phyloP scores from a whole-genome alignment of 1,140 invertebrate genomes.

The Monomorium pharaonis region DNA sequence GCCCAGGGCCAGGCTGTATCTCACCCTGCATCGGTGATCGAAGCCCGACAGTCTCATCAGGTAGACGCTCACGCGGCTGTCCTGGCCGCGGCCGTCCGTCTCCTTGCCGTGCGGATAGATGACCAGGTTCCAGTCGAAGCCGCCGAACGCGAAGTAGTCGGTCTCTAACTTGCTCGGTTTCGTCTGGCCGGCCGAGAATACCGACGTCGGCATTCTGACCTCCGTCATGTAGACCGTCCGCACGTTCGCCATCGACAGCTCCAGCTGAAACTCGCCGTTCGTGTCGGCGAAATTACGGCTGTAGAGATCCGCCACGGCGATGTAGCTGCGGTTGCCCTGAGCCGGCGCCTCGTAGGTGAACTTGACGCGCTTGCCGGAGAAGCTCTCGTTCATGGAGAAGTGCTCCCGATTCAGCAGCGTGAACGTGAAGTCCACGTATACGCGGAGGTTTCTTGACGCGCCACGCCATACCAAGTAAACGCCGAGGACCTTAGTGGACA shows the following conservation, averaged over 20 bases:
- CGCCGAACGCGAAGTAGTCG: constrained; percentile 90
- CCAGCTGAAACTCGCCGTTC: constrained; percentile 93
- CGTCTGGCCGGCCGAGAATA: constrained; percentile 80
- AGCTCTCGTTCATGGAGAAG: constrained; percentile 94
- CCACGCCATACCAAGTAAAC: constrained; percentile 93
- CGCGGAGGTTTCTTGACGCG: constrained; percentile 90
- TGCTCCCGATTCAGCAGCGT: constrained; percentile 94
- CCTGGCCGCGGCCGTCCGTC: constrained; percentile 78
- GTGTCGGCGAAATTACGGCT: constrained; percentile 92
- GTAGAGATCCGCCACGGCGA: constrained; percentile 91
- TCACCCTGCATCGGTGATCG: constrained; percentile 92
- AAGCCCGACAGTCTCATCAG: constrained; percentile 92
- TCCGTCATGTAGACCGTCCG: constrained; percentile 92
- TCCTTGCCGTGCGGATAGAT: constrained; percentile 89
- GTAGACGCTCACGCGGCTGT: constrained; percentile 87
- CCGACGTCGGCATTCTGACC: constrained; percentile 81
- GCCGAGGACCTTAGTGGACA: constrained; percentile 87
- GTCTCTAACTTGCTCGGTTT: constrained; percentile 88
- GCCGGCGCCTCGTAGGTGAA: constrained; percentile 92
- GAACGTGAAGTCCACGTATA: constrained; percentile 94
- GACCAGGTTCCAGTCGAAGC: constrained; percentile 94
- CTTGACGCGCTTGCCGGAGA: constrained; percentile 92
- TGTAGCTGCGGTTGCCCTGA: constrained; percentile 92
- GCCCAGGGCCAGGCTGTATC: constrained; percentile 90
- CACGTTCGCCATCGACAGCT: constrained; percentile 92